A percentile compares a stretch with the other conserved stretches of the same genome.
Evolutionary conservation across 2,113 vertebrate species (phyloP).

Genomic region (Callithrix jacchus): DNA sequence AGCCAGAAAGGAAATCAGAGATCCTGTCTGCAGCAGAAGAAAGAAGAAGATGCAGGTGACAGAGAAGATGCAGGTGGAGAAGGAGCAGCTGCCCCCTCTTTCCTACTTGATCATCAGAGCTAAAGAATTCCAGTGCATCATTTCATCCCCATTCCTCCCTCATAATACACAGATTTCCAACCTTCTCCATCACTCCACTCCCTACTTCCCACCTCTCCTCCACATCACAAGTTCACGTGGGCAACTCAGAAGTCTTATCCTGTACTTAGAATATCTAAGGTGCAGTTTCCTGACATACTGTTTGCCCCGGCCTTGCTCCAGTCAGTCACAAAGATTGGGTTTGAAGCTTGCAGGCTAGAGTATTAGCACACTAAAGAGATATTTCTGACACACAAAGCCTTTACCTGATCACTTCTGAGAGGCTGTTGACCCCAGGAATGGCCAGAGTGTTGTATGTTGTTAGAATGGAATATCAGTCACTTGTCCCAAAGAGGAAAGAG

Average conservation of each 20-base stretch:
- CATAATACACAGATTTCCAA: not conserved
- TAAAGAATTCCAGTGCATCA: no score
- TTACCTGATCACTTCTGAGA: not conserved
- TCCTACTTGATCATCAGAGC: no score
- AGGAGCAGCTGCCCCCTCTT: not conserved
- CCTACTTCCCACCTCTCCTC: no score
- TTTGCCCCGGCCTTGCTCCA: not conserved
- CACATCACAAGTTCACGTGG: not conserved
- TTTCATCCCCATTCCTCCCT: not conserved
- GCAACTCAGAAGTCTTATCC: not conserved
- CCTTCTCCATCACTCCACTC: not conserved
- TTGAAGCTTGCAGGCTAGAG: not conserved
- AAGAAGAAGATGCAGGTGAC: not conserved
- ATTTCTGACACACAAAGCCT: no score
- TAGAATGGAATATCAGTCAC: not conserved
- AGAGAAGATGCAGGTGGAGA: not conserved
- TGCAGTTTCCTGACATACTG: no score
- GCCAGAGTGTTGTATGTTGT: not conserved
- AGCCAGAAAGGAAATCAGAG: not conserved
- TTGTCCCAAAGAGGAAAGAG: not conserved
- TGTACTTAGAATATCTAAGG: no score
- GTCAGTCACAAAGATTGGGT: not conserved
- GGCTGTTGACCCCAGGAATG: not conserved
- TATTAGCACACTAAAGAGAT: no score
- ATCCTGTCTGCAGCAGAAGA: not conserved